A percentile compares a stretch with the other conserved stretches of the same genome.
Conservation (phyloP, 2,113 vertebrate genomes). For the Mus musculus region DNA sequence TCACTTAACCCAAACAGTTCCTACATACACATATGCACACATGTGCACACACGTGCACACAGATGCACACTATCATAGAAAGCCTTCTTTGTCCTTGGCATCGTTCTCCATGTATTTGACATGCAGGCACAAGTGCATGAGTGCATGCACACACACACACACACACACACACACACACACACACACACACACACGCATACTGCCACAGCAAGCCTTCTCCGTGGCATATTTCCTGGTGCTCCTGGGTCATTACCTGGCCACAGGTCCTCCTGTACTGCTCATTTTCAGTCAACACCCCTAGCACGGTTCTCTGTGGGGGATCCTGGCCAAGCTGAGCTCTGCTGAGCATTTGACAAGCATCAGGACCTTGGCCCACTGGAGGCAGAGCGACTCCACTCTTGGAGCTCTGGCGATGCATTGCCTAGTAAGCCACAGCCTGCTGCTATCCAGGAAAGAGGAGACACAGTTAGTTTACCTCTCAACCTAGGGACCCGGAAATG, state of each 20-base stretch:
- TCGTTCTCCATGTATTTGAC: neutral
- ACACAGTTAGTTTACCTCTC: neutral
- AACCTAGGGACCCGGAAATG: neutral
- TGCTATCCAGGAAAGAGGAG: neutral
- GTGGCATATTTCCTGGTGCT: neutral
- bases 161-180: neutral
- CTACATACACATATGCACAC: neutral
- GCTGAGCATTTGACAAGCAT: constrained; percentile 70
- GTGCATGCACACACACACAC: neutral
- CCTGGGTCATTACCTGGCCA: constrained; percentile 85
- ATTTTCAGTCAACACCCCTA: constrained; percentile 92
- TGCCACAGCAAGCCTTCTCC: neutral
- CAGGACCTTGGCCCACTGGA: constrained; percentile 77
- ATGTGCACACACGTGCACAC: neutral
- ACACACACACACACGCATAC: neutral
- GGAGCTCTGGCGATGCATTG: constrained; percentile 77
- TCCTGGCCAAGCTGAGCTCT: constrained; percentile 74
- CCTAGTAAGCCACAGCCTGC: constrained; percentile 19
- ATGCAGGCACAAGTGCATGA: neutral
- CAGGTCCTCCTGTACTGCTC: constrained; percentile 85
- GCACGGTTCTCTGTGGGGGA: constrained; percentile 86
- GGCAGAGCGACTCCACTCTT: constrained; percentile 70
- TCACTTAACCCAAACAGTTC: constrained; percentile 48
- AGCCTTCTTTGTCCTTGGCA: neutral
- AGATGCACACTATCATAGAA: neutral